A percentile compares a stretch with the other conserved stretches of the same genome.
These are phyloP conservation scores for Tetramorium simillimum DNA, from an alignment of 1,140 invertebrate genomes.

Conservation along the genomic window DNA sequence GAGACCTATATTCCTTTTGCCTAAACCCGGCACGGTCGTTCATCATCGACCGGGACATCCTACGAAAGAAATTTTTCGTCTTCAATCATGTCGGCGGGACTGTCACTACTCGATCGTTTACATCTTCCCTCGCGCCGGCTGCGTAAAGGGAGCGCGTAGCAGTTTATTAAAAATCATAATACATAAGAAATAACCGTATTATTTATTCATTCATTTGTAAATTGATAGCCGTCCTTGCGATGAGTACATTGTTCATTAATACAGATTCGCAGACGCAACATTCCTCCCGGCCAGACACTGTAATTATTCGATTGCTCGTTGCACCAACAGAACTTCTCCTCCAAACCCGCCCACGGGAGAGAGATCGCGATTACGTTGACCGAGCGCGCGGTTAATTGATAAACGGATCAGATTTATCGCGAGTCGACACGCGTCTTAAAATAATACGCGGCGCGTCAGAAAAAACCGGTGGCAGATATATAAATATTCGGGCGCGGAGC, in stretches of 20 bases:
- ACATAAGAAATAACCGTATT: constrained; percentile 20
- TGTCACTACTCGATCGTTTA: constrained; percentile 50
- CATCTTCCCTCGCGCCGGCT: constrained; percentile 34
- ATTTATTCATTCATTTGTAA: constrained; percentile 57
- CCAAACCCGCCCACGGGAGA: constrained; percentile 34
- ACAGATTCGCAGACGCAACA: constrained; percentile 45
- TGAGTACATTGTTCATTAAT: constrained; percentile 56
- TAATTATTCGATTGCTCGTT: constrained; percentile 51
- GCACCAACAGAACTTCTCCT: background rate
- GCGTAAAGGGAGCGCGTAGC: background rate
- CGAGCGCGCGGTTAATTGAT: constrained; percentile 43
- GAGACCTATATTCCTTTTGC: constrained; percentile 63
- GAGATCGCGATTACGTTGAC: constrained; percentile 39
- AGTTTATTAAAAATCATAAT: background rate
- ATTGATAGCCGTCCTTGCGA: constrained; percentile 53
- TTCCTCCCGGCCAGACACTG: constrained; percentile 36
- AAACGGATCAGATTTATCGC: constrained; percentile 57
- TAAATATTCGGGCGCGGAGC: constrained; percentile 40
- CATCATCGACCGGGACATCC: constrained; percentile 52
- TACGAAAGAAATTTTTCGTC: constrained; percentile 59
- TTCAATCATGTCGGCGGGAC: constrained; percentile 30
- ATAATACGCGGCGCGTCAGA: constrained; percentile 43
- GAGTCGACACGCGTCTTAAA: constrained; percentile 52
- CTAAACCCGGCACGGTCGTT: constrained; percentile 65
- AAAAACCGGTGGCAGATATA: constrained; percentile 39